Evolutionary conservation across 1,140 invertebrate genomes (phyloP).

Genomic region (Leptinotarsa defecta): DNA sequence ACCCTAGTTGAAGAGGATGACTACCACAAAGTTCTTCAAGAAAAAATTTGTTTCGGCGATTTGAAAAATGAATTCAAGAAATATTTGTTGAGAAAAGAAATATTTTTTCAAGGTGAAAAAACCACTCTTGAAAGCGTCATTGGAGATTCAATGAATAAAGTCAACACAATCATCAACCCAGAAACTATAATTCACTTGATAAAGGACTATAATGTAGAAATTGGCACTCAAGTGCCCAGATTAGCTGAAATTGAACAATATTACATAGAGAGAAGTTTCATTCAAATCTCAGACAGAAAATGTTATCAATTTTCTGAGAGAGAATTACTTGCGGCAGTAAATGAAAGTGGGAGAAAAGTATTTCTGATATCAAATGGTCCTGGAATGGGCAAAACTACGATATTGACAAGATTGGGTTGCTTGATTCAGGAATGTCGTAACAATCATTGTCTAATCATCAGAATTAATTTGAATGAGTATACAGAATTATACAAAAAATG

Average conservation of each 20-base stretch:
- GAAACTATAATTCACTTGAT: background rate
- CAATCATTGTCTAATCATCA: background rate
- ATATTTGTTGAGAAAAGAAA: background rate
- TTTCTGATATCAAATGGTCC: background rate
- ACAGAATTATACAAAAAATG: background rate
- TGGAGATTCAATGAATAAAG: background rate
- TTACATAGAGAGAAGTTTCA: background rate
- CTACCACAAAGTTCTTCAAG: background rate
- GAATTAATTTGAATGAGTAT: conserved; percentile 9
- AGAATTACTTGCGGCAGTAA: background rate
- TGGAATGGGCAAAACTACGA: conserved; percentile 6
- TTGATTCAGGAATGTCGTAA: background rate
- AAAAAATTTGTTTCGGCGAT: background rate
- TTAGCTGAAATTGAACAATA: conserved; percentile 4
- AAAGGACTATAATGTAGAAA: background rate
- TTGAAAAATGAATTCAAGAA: background rate
- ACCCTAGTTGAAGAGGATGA: background rate
- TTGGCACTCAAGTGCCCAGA: background rate
- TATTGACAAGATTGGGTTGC: background rate
- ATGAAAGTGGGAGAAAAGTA: background rate
- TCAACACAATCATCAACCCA: background rate
- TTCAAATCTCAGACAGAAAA: background rate
- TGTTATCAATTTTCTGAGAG: background rate
- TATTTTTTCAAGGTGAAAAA: background rate
- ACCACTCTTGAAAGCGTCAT: background rate